Conservation (phyloP, 2,888 invertebrate species). For the Eilema sororculum region DNA sequence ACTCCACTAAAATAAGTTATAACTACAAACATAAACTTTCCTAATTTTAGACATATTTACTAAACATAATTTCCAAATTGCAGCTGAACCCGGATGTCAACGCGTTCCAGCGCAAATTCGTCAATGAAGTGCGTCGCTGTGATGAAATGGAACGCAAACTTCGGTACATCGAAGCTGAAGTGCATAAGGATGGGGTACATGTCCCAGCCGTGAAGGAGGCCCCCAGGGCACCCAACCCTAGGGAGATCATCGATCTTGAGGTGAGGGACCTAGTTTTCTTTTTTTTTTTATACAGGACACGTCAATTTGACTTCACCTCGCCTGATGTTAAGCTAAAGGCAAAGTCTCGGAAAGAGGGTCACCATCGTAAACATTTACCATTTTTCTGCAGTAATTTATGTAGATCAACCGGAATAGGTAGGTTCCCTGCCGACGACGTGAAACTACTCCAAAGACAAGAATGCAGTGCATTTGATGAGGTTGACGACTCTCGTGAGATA, state of each 20-base stretch:
- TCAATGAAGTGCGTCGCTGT: conserved; percentile 95
- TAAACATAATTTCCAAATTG: conserved; percentile 47
- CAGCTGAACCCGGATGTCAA: conserved; percentile 95
- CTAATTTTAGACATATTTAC: conserved; percentile 8
- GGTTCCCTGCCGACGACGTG: too few relatives aligned
- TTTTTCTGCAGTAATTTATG: too few relatives aligned
- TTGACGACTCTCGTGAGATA: background rate
- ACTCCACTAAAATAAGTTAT: background rate
- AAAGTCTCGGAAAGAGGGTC: too few relatives aligned
- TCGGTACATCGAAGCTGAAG: conserved; percentile 94
- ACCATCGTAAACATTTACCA: too few relatives aligned
- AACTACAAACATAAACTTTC: conserved; percentile 5
- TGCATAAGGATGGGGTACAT: conserved; percentile 93
- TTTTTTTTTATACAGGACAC: too few relatives aligned
- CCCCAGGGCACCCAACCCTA: conserved; percentile 92
- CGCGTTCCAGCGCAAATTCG: conserved; percentile 96
- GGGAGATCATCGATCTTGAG: conserved; percentile 96
- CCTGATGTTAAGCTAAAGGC: too few relatives aligned
- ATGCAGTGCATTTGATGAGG: background rate
- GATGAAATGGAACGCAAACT: conserved; percentile 97
- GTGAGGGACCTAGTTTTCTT: conserved; percentile 76
- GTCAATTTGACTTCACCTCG: too few relatives aligned
- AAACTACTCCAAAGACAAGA: background rate
- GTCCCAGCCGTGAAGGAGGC: conserved; percentile 92
- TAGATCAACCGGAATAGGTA: too few relatives aligned